Base-by-base conservation (phyloP, 2,797 vertebrate genomes). In the Rachycentron canadum region DNA sequence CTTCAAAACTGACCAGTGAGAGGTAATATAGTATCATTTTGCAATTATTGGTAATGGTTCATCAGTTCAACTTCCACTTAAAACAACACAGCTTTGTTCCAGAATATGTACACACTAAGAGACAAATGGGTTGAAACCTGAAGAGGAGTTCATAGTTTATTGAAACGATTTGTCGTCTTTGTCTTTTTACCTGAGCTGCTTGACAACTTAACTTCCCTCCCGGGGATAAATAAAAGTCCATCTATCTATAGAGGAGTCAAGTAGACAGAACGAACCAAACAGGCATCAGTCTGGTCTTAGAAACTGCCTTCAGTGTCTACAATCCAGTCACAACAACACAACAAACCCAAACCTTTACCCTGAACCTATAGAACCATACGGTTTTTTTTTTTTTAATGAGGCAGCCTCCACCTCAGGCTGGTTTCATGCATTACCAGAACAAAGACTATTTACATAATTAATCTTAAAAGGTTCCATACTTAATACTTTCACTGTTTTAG, bases 21-120 rank as follows among this genome's bases (percentile, higher is more conserved):
- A n/a, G n/a, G n/a, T n/a, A n/a, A n/a, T n/a, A n/a, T n/a, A n/a
- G n/a, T n/a, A n/a, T n/a, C n/a, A n/a, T n/a, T n/a, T n/a, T n/a
- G n/a, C n/a, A n/a, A n/a, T n/a, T n/a, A n/a, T n/a, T n/a, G n/a
- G n/a, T n/a, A n/a, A n/a, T n/a, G n/a, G n/a, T n/a, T n/a, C 60
- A 47, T 34, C 10, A 21, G 26, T 7, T 36, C 40, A 61, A 65
- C 16, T 10, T n/a, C 2, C 30, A 12, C 53, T 57, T 43, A 61
- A 66, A 36, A 26, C 41, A 61, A 62, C 30, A 50, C 25, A 45
- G 61, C 67, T 52, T 14, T 30, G 26, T 32, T 70, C 70, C 0
- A 40, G 55, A 69, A 78, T 64, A 65, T 43, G 36, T 23, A 21
- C 38, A 56, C 4, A 67, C 30, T 13, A 14, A 28, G 34, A 76